phyloP scores from a whole-genome alignment of 2,113 vertebrate species.

The Collichthys lucidus region DNA sequence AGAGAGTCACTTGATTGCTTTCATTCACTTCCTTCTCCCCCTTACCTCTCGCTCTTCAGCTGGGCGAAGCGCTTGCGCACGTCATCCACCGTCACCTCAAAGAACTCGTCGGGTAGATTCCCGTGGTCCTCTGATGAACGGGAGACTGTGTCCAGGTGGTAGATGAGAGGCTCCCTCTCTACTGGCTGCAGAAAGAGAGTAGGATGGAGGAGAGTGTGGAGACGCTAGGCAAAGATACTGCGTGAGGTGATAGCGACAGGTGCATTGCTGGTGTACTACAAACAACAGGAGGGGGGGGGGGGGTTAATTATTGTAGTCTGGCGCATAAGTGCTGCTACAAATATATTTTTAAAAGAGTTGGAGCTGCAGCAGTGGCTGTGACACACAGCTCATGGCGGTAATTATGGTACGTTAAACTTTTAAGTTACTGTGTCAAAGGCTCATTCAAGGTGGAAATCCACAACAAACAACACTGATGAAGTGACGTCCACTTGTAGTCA shows the following conservation, averaged over 20 bases:
- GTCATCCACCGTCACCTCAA: conserved; percentile 95
- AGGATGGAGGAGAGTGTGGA: neutral
- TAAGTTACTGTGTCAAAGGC: too few relatives aligned
- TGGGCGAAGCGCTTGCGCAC: conserved; percentile 93
- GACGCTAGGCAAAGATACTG: too few relatives aligned
- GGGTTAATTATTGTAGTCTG: neutral
- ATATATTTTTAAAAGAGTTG: too few relatives aligned
- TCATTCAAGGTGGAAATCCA: neutral
- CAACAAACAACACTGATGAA: too few relatives aligned
- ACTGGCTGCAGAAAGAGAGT: conserved; percentile 57
- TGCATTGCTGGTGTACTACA: neutral
- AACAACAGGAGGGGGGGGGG: neutral
- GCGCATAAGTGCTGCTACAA: too few relatives aligned
- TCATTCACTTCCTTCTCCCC: neutral
- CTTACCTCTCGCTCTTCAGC: conserved; percentile 94
- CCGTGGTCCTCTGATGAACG: conserved; percentile 40
- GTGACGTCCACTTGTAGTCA: too few relatives aligned
- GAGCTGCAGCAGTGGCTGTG: too few relatives aligned
- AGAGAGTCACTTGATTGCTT: neutral
- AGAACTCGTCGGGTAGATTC: conserved; percentile 94
- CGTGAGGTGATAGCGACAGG: neutral
- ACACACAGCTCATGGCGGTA: too few relatives aligned
- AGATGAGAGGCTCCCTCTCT: conserved; percentile 88
- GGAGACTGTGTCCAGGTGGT: conserved; percentile 86
- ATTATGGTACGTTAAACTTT: too few relatives aligned